Evolutionary conservation across 1,140 invertebrate species (phyloP), one percentile per base, ranked within the genome.

Genomic region (Metopolophium dirhodum): DNA sequence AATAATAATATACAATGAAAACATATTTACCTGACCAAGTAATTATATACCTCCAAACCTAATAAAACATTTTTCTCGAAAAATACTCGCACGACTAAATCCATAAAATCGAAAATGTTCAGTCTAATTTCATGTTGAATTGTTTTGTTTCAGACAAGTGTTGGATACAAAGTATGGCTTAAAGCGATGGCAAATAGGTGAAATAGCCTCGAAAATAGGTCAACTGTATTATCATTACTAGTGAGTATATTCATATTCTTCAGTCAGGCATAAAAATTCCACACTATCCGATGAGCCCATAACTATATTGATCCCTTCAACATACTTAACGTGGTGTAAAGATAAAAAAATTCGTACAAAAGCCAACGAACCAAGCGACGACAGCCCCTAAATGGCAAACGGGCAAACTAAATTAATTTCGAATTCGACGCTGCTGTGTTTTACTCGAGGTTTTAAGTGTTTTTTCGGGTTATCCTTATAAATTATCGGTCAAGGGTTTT

Each of bases 191-290:
- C 99, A 99, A 96, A 99, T 99, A 94, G 99, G 99, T 90, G 99
- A 99, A 96, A 99, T 99, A 94, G 99, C 99, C 26, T 99, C 98
- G 23, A 99, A 99, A 96, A 99, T 99, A 95, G 99, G 99, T 94
- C 99, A 99, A 96, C 97, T 99, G 37, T 99, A 99, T 96, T 99
- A 99, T 95, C 99, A 99, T 96, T 99, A 99, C 95, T 99, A 99
- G 98, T 98, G 96, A 97, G 97, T 96, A 93, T 89, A 93, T 89
- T 87, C 77, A 77, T 93, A 86, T 93, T 57, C n/a, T 89, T 54
- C 88, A 57, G 23, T 57, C 35, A 57, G 49, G 51, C 88, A 41
- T 89, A 37, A 89, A 88, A 88, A 89, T 57, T n/a, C 20, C 86
- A 89, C 35, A 57, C 7, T 57, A 57, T 89, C 86, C 86, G 22